phyloP scores from a whole-genome alignment of 1,140 invertebrate genomes.

The Drosophila oshimai region DNA sequence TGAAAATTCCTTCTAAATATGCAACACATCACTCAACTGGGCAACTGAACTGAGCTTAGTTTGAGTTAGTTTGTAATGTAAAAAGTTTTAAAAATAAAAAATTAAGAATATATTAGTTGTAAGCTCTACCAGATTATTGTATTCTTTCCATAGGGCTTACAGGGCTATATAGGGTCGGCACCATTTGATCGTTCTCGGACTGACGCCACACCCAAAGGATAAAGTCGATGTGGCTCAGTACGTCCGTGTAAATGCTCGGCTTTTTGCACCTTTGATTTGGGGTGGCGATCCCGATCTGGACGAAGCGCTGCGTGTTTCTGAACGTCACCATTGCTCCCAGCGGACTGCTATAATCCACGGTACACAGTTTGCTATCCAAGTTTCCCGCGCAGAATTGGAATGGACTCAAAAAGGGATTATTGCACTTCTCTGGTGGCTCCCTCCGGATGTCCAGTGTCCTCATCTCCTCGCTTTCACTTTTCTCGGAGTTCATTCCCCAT shows the following conservation, averaged over 20 bases:
- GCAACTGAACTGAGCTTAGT: too few species aligned
- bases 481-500: neutral
- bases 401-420: neutral
- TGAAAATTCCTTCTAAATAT: too few species aligned
- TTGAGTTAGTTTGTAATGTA: too few species aligned
- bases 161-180: too few species aligned
- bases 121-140: too few species aligned
- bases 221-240: neutral
- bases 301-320: neutral
- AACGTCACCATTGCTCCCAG: neutral
- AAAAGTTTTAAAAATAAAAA: too few species aligned
- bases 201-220: neutral
- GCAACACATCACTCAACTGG: too few species aligned
- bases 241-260: neutral
- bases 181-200: neutral
- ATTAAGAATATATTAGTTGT: too few species aligned
- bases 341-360: neutral
- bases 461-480: neutral
- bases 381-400: conserved; percentile 1
- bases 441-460: neutral
- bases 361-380: neutral
- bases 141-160: too few species aligned
- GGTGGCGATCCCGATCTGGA: neutral
- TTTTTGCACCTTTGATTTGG: neutral
- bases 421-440: neutral